Evolutionary conservation across 2,888 invertebrate species (phyloP).

Genomic region (Euplexia lucipara): DNA sequence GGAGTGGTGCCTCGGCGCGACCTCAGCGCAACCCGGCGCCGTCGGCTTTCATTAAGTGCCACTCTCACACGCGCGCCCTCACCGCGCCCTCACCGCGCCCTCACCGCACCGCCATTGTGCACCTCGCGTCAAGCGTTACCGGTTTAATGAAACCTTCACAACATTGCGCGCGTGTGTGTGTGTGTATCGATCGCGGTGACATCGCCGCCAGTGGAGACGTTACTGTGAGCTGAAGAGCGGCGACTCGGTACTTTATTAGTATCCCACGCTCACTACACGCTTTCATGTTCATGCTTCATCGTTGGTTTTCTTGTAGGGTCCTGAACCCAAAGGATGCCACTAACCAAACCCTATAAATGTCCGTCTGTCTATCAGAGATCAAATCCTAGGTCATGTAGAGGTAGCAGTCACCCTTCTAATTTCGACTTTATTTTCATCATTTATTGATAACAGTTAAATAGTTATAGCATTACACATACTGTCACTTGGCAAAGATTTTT

Average conservation of each 20-base stretch:
- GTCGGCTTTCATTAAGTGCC: constrained; percentile 9
- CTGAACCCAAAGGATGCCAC: no score
- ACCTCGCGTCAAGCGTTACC: background rate
- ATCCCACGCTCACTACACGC: background rate
- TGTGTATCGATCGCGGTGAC: constrained; percentile 13
- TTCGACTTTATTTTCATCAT: no score
- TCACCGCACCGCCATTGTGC: background rate
- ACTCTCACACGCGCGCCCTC: background rate
- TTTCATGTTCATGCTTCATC: no score
- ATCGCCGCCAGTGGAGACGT: background rate
- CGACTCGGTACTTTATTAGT: background rate
- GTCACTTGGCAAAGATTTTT: no score
- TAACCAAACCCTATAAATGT: no score
- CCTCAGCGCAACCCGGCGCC: background rate
- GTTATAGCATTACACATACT: no score
- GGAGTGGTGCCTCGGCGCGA: background rate
- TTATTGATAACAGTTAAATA: no score
- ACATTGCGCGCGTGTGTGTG: background rate
- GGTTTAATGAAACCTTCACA: constrained; percentile 15
- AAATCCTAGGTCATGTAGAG: no score
- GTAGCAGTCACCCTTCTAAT: no score
- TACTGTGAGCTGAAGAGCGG: background rate
- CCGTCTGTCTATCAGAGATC: no score
- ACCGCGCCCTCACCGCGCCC: background rate
- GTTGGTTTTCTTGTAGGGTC: no score